Conservation (phyloP, 2,797 vertebrate genomes). For the Gorsachius magnificus region DNA sequence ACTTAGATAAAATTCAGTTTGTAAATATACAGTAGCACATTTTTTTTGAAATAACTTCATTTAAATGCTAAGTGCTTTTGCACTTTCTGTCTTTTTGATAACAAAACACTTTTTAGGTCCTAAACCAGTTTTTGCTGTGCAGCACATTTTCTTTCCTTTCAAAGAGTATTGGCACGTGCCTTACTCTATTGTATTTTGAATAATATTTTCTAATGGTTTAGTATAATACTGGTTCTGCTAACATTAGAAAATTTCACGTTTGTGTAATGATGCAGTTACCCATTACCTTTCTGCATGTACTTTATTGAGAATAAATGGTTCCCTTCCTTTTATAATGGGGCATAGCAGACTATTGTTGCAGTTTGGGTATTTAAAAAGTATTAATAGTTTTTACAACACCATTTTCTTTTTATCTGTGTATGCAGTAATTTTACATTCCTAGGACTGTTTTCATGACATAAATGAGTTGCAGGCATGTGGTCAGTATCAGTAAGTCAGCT, state of each 20-base stretch:
- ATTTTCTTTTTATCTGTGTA: background rate
- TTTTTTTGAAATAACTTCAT: background rate
- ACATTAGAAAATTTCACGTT: background rate
- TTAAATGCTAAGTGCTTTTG: background rate
- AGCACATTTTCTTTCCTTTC: background rate
- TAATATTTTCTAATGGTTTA: background rate
- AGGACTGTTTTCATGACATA: background rate
- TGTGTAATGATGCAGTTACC: background rate
- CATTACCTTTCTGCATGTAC: background rate
- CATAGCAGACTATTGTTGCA: background rate
- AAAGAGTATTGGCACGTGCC: background rate
- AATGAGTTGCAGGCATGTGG: background rate
- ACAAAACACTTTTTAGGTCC: background rate
- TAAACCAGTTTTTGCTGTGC: background rate
- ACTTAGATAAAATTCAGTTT: background rate
- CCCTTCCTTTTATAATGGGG: background rate
- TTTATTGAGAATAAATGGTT: background rate
- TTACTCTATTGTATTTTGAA: background rate
- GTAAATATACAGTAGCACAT: background rate
- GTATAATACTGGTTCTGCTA: background rate
- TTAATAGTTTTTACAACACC: background rate
- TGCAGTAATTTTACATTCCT: background rate
- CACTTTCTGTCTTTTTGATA: background rate
- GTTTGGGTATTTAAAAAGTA: background rate
- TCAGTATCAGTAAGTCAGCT: background rate